These are phyloP conservation scores for Pogonognathellus flavescens DNA, from an alignment of 1,140 invertebrate genomes.

Conservation along the genomic window DNA sequence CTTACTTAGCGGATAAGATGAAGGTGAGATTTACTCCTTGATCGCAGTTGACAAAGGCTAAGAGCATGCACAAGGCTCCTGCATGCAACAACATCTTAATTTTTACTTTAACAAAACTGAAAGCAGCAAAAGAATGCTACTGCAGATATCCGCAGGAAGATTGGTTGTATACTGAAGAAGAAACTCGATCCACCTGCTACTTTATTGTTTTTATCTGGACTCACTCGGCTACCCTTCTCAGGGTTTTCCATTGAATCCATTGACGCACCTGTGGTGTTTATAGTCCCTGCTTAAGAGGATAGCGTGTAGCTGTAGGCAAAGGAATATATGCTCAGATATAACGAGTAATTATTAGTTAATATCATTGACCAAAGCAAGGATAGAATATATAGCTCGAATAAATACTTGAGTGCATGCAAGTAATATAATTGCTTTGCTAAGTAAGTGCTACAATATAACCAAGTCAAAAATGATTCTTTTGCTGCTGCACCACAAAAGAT, in stretches of 20 bases:
- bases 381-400: no score
- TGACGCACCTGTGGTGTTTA: neutral
- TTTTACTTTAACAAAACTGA: neutral
- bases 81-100: neutral
- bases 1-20: constrained; percentile 51
- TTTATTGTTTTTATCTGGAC: neutral
- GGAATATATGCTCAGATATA: no score
- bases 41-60: neutral
- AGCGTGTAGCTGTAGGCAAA: no score
- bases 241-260: constrained; percentile 1
- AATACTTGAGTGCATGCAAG: no score
- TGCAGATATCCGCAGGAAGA: neutral
- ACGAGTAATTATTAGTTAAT: no score
- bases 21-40: constrained; percentile 51
- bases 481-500: no score
- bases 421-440: no score
- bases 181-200: neutral
- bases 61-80: neutral
- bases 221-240: neutral
- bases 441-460: no score
- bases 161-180: neutral
- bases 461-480: no score
- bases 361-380: no score
- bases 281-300: neutral
- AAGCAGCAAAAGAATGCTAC: neutral